Base-by-base conservation (phyloP, 2,888 invertebrate genomes). In the Melikaiella ostensackeni region DNA sequence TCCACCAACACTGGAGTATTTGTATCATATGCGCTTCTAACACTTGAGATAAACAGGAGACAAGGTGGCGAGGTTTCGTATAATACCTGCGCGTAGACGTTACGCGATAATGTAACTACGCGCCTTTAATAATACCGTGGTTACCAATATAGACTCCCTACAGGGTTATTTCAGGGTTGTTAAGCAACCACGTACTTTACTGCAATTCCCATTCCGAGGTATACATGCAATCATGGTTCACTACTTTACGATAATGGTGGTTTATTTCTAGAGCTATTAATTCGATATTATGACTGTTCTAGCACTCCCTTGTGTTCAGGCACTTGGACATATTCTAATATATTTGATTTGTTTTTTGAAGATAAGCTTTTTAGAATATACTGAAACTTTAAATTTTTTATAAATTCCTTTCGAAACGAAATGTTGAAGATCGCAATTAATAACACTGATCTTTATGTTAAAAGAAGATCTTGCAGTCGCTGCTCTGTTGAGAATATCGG, bases 111-210 rank as follows among this genome's bases (percentile, higher is more conserved):
- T 55, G 50, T 50, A 70, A 70, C 50, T 55, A 50, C 50, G 50
- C 50, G 70, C 50, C 70, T 70, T 70, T 70, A 70, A 55, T 70
- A 70, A 70, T 50, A 55, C 50, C 50, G 70, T 70, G 70, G 70
- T 70, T 70, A 70, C 70, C 33, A 70, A 70, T 70, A 70, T 70
- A 70, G 70, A 50, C 70, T 50, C 46, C 42, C 70, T 9, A 50
- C 33, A 50, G 30, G n/a, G 19, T 50, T 30, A 70, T 70, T 30
- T 55, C 70, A 70, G 50, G 50, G 33, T 55, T 70, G 50, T 70
- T 70, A 27, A 70, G 50, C 50, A 70, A 50, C 70, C 70, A 70
- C 50, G 33, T 70, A 70, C 70, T 70, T 70, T 50, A 30, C 50
- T 70, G 50, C 70, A 70, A 55, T 70, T 70, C 50, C 50, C 70